Evolutionary conservation across 2,888 invertebrate species (phyloP), one percentile per base, ranked within the genome.

Genomic region (Tenthredo mesomela): DNA sequence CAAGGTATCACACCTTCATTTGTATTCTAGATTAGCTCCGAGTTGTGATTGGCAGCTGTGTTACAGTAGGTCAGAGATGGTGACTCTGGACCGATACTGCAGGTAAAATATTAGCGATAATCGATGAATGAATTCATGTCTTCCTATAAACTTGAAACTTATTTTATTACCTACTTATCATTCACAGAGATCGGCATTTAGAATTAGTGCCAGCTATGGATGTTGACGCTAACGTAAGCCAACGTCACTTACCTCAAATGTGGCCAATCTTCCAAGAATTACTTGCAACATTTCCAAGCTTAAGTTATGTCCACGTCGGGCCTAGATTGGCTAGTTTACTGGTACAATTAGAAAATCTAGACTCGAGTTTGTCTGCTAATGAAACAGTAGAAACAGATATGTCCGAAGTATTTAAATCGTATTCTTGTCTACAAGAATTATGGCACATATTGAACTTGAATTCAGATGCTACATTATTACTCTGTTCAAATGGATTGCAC

Each of bases 251-350:
- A 15, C 89, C 93, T 40, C 93, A 93, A 86, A 93, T 95, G 91
- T 95, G 94, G 93, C 93, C 94, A 21, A 91, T 94, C 67, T 94
- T 95, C 86, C 94, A 94, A 89, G 94, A 94, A 88, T 93, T 95
- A 61, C 88, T 95, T 37, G 93, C 95, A 3, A 94, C 94, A 85
- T 95, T 95, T 89, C 94, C 94, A 61, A 94, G 94, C 86, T 90
- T 94, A 67, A 94, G 93, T 93, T 94, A 94, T 88, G 94, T 95
- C 50, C 95, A 95, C 87, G 93, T 95, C 61, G 95, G 95, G 2
- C 95, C 95, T 1, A 93, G 95, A 89, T 90, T 95, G 70, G 95
- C 94, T 67, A 94, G 94, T 88, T 92, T 95, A 67, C 93, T 95
- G 78, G 93, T 95, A 73, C 94, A 94, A 84, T 91, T 92, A 7